Evolutionary conservation across 2,113 vertebrate species (phyloP).

Genomic region (Ploceus nigricollis): DNA sequence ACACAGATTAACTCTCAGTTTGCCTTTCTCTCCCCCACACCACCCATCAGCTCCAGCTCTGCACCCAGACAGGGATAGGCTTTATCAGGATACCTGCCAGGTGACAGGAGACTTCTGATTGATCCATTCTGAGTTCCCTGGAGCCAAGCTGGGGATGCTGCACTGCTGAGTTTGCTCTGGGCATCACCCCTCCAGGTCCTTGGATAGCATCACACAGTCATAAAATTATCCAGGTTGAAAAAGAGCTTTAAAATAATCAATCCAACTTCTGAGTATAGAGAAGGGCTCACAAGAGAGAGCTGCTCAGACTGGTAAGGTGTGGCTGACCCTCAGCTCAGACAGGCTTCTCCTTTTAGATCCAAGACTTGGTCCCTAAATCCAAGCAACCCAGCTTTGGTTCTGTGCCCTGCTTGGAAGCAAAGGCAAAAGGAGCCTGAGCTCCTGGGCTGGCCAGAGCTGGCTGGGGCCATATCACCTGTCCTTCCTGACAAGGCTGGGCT

Average conservation of each 20-base stretch:
- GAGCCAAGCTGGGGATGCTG: background rate
- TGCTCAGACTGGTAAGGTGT: background rate
- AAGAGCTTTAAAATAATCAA: background rate
- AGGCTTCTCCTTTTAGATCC: background rate
- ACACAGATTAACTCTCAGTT: background rate
- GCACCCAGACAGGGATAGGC: background rate
- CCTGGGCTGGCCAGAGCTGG: background rate
- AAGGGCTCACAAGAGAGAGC: background rate
- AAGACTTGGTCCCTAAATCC: background rate
- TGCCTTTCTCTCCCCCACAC: background rate
- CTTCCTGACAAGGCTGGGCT: fast-evolving
- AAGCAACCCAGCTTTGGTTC: background rate
- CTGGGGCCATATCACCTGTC: background rate
- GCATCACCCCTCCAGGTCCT: fast-evolving
- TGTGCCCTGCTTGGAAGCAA: background rate
- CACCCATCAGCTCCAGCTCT: background rate
- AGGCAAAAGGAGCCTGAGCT: background rate
- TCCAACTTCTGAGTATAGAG: background rate
- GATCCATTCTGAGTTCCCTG: background rate
- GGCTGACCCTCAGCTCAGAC: background rate
- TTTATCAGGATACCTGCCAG: background rate
- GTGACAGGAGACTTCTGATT: background rate
- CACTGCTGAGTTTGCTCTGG: background rate
- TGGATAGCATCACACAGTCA: background rate
- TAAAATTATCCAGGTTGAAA: background rate